Evolutionary conservation across 2,888 invertebrate species (phyloP), one percentile per base, ranked within the genome.

Genomic region (Biston stratarius): DNA sequence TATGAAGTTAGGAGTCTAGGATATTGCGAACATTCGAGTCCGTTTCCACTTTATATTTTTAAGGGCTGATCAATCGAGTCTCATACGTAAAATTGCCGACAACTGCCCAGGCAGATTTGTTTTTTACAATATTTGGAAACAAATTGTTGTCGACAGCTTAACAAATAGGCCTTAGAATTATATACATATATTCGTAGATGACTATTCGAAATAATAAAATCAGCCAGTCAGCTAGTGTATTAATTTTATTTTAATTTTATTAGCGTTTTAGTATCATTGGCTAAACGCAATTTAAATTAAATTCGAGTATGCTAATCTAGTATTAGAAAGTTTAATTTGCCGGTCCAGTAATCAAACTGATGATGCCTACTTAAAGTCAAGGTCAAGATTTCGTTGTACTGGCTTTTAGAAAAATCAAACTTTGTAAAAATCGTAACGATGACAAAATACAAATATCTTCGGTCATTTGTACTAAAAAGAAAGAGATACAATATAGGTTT

Each of bases 331-430:
- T 56, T 38, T 44, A 64, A 60, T 61, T 59, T 61, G 34, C 42
- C 60, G 66, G 52, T 60, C 66, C 68, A 58, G 42, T 52, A 67
- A 48, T 57, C 60, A 34, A 52, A 44, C 12, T 51, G 51, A 62
- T 57, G 47, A 62, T 62, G 40, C 45, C 45, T 47, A 52, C 52
- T 52, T 63, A n/a, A 45, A 45, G 12, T 33, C 55, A 42, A 55
- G 55, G 42, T 42, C 42, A 42, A 10, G 14, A 15, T 53, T 53
- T 8, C 7, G 5, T 38, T 15, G 2, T 53, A 15, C 15, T 42
- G 6, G 24, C 11, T 11, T 24, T 55, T 14, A 14, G 12, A 5
- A 24, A 55, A 8, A 42, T 12, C 10, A 38, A 38, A 51, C 34
- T 11, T 33, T 11, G 24, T 11, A 47, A 24, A 24, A 2, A 10